A percentile compares a stretch with the other conserved stretches of the same genome.
These are phyloP conservation scores for Zaprionus camerounensis DNA, from an alignment of 1,140 invertebrate species.

Conservation along the genomic window DNA sequence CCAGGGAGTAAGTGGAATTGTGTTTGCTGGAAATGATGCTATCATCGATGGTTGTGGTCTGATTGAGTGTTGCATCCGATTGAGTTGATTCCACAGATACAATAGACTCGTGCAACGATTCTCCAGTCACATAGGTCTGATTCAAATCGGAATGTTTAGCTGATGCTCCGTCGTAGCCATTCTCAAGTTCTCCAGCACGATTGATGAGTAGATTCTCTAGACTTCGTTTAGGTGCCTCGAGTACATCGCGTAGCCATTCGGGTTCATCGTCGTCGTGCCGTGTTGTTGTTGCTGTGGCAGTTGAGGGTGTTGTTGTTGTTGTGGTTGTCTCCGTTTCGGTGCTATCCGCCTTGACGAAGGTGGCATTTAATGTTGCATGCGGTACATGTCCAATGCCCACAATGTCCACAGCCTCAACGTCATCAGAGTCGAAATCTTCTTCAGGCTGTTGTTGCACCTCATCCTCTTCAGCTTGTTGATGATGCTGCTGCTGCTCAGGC, in stretches of 20 bases:
- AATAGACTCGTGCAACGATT: slow-evolving; percentile 82
- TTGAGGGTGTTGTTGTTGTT: slow-evolving; percentile 63
- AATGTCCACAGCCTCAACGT: slow-evolving; percentile 75
- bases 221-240: slow-evolving; percentile 85
- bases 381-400: slow-evolving; percentile 69
- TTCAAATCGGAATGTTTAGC: slow-evolving; percentile 71
- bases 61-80: slow-evolving; percentile 77
- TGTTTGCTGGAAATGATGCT: slow-evolving; percentile 84
- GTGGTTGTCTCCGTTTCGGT: slow-evolving; percentile 65
- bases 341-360: slow-evolving; percentile 67
- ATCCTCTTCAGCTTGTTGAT: slow-evolving; percentile 3
- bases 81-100: slow-evolving; percentile 83
- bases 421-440: slow-evolving; percentile 69
- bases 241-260: slow-evolving; percentile 86
- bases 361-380: slow-evolving; percentile 58
- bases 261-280: slow-evolving; percentile 85
- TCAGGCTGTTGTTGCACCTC: slow-evolving; percentile 32
- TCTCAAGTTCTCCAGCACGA: slow-evolving; percentile 50
- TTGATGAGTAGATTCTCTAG: slow-evolving; percentile 79
- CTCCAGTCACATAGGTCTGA: slow-evolving; percentile 67
- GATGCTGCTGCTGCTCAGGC: slow-evolving; percentile 23
- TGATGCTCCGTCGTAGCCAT: slow-evolving; percentile 36
- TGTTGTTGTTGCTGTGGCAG: slow-evolving; percentile 76
- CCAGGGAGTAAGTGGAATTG: slow-evolving; percentile 80
- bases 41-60: slow-evolving; percentile 83